Evolutionary conservation across 2,113 vertebrate genomes (phyloP), one percentile per base, ranked within the genome.

Genomic region (Pollachius pollachius): DNA sequence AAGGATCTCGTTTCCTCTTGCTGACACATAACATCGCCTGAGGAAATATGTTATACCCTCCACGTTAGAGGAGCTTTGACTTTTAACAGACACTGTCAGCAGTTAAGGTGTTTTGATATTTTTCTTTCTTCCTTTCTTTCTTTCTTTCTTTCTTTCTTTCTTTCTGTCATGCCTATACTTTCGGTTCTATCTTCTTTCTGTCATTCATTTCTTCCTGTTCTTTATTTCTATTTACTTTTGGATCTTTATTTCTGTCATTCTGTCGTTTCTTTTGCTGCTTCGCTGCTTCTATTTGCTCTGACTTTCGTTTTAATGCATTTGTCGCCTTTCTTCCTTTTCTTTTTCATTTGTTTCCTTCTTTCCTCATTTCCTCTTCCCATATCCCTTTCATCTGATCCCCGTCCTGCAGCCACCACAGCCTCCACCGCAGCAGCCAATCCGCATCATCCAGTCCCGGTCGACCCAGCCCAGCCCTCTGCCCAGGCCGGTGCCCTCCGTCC

Each of bases 401-500:
- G 21, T 15, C 67, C 25, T 73, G 2, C 4, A 81, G 74, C 91
- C 84, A 75, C 87, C 88, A 54, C 89, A 87, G 81, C 67, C 79
- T 21, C 86, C 80, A 86, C 89, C 87, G 81, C 67, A 77, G 23
- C 86, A 81, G 87, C 89, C 87, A 1, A 72, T 94, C 81, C 93
- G 89, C 80, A 87, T 93, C 17, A 90, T 91, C 62, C 93, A 89
- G 5, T 90, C 95, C 1, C 95, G 94, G 71, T 93, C 94, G 75
- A 91, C 90, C 8, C 96, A 96, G 81, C 94, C 96, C 18, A 87
- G 92, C 58, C 72, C 93, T 12, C 81, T 94, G 79, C 90, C 94
- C 76, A 97, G 95, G 86, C 95, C 96, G 0, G 92, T 93, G 81
- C 95, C 92, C 60, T 94, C 93, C 17, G 79, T 95, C 79, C 93